A percentile compares a stretch with the other conserved stretches of the same genome.
These are phyloP conservation scores for Atethmia centrago DNA, from an alignment of 2,888 invertebrate genomes.

Conservation along the genomic window DNA sequence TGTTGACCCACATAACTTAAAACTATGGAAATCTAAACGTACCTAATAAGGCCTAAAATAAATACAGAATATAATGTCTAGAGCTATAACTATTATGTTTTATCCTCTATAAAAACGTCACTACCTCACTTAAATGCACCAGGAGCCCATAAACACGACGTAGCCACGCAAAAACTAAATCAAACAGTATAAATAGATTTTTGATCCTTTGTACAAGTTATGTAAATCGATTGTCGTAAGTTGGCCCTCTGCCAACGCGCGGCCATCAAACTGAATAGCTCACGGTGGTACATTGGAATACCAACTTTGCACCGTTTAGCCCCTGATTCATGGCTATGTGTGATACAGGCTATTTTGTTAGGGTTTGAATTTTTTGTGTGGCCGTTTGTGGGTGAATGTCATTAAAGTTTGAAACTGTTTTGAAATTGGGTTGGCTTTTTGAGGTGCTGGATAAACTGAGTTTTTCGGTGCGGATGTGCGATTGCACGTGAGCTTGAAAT, in stretches of 20 bases:
- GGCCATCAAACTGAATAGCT: slow-evolving; percentile 76
- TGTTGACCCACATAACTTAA: background rate
- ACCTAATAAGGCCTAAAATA: background rate
- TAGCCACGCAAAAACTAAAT: slow-evolving; percentile 48
- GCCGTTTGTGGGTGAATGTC: slow-evolving; percentile 35
- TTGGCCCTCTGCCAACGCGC: slow-evolving; percentile 76
- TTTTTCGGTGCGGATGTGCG: background rate
- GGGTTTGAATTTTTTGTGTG: slow-evolving; percentile 56
- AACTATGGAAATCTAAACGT: background rate
- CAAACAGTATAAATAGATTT: slow-evolving; percentile 64
- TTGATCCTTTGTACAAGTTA: slow-evolving; percentile 66
- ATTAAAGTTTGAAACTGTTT: slow-evolving; percentile 42
- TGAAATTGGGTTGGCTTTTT: slow-evolving; percentile 28
- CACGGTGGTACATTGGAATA: slow-evolving; percentile 71
- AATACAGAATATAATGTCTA: background rate
- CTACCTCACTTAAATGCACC: slow-evolving; percentile 19
- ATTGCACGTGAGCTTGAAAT: background rate
- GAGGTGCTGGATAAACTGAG: slow-evolving; percentile 2
- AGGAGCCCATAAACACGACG: slow-evolving; percentile 37
- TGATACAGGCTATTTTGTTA: slow-evolving; percentile 60
- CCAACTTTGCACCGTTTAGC: slow-evolving; percentile 66
- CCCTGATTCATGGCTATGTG: slow-evolving; percentile 58
- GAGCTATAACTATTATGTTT: background rate
- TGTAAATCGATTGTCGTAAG: slow-evolving; percentile 76
- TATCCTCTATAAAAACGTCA: slow-evolving; percentile 14